Percentiles rank a stretch among this genome's conserved stretches.
These are phyloP conservation scores for Cyprinodon brontotheroides DNA, from an alignment of 2,113 vertebrate species.

Conservation along the genomic window DNA sequence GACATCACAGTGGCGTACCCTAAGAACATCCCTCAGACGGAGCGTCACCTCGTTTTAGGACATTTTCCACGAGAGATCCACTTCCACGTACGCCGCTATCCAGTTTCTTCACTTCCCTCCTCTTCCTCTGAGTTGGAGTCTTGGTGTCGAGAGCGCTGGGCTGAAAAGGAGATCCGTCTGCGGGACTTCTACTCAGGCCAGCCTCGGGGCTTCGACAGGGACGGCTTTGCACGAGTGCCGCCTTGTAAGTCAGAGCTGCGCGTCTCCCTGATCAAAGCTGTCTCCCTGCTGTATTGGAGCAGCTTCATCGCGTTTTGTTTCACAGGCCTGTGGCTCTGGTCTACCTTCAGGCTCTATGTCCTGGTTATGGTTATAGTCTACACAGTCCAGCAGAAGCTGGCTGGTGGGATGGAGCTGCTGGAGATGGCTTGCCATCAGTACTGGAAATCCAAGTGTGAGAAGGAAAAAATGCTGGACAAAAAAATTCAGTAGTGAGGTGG, in stretches of 20 bases:
- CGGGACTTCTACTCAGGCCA: slow-evolving; percentile 84
- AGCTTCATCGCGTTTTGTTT: slow-evolving; percentile 81
- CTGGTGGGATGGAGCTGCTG: slow-evolving; percentile 91
- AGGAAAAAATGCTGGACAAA: slow-evolving; percentile 41
- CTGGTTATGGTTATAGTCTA: slow-evolving; percentile 80
- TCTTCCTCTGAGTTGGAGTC: slow-evolving; percentile 83
- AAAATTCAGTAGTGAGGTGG: slow-evolving; percentile 74
- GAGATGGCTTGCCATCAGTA: slow-evolving; percentile 88
- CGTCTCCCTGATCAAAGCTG: slow-evolving; percentile 84
- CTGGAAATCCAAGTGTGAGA: slow-evolving; percentile 66
- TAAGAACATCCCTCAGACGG: slow-evolving; percentile 94
- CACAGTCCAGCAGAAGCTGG: slow-evolving; percentile 83
- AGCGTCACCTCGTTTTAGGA: slow-evolving; percentile 89
- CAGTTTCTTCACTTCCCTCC: slow-evolving; percentile 81
- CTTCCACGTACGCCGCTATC: slow-evolving; percentile 89
- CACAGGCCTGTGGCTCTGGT: slow-evolving; percentile 82
- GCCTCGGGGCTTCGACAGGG: slow-evolving; percentile 77
- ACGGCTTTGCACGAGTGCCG: slow-evolving; percentile 76
- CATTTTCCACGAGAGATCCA: slow-evolving; percentile 94
- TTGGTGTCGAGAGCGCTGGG: slow-evolving; percentile 93
- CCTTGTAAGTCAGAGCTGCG: slow-evolving; percentile 93
- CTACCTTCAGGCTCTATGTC: slow-evolving; percentile 83
- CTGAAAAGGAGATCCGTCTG: slow-evolving; percentile 91
- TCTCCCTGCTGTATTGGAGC: slow-evolving; percentile 91
- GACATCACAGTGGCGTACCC: slow-evolving; percentile 97